These are phyloP conservation scores for Lycocorax pyrrhopterus DNA, from an alignment of 2,113 vertebrate species.

Conservation along the genomic window DNA sequence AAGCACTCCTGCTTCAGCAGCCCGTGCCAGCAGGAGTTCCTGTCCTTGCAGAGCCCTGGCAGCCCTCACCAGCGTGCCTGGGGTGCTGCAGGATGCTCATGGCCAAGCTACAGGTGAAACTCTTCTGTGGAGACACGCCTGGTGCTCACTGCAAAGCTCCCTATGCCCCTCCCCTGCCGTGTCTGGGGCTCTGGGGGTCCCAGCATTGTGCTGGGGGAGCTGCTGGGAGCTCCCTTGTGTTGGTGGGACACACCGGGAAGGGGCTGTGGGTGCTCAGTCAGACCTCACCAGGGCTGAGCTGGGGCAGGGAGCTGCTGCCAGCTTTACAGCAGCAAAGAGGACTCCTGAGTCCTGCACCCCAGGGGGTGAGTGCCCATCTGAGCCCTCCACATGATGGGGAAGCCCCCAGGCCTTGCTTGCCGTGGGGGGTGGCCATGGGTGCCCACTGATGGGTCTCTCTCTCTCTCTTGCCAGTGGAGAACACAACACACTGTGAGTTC, in stretches of 20 bases:
- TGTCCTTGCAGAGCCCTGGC: not conserved
- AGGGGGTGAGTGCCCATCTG: not conserved
- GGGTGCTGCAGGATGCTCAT: rapidly evolving
- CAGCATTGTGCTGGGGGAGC: not conserved
- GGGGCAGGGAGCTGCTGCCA: not conserved
- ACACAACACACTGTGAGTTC: slow-evolving; percentile 96
- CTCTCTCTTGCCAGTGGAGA: slow-evolving; percentile 84
- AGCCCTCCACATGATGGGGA: rapidly evolving
- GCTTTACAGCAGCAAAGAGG: not conserved
- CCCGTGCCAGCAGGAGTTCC: not conserved
- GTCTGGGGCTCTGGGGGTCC: not conserved
- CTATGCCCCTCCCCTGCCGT: not conserved
- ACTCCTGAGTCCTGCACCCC: not conserved
- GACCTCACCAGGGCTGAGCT: not conserved
- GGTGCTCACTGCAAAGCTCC: not conserved
- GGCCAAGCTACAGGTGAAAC: not conserved
- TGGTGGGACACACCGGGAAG: not conserved
- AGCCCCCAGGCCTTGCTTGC: not conserved
- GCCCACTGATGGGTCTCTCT: not conserved
- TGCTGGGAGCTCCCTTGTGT: not conserved
- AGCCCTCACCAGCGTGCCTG: not conserved
- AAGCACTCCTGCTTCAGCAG: not conserved
- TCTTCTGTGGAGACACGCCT: rapidly evolving
- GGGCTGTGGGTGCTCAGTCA: not conserved
- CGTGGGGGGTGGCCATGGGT: rapidly evolving